Percentiles rank a stretch among this genome's conserved stretches.
Conservation (phyloP, 2,797 vertebrate species). For the Enteromius mattozi region DNA sequence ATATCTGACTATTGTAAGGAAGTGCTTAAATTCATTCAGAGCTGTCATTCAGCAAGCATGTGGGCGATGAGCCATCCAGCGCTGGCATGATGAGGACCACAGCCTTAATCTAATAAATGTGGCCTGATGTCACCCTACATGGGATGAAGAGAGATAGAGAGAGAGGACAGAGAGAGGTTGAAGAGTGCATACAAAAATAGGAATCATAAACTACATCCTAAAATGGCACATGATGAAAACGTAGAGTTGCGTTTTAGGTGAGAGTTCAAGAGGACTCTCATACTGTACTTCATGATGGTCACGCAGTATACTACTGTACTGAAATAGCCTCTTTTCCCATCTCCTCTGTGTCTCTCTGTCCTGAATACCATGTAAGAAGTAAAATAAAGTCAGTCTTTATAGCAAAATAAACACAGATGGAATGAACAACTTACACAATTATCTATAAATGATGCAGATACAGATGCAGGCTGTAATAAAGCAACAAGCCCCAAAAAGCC, state of each 20-base stretch:
- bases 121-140: slow-evolving; percentile 61
- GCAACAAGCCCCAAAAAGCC: no score
- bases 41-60: not conserved
- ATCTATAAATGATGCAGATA: not conserved
- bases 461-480: not conserved
- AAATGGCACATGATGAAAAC: slow-evolving; percentile 42
- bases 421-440: not conserved
- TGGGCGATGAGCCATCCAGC: not conserved
- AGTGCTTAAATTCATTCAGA: not conserved
- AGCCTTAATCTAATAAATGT: slow-evolving; percentile 33
- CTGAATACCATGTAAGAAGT: not conserved
- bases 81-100: not conserved
- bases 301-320: not conserved
- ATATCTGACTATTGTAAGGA: not conserved
- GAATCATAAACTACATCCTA: slow-evolving; percentile 55
- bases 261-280: slow-evolving; percentile 8
- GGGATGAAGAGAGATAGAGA: slow-evolving; percentile 44
- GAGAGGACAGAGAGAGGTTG: slow-evolving; percentile 37
- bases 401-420: not conserved
- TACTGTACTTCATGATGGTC: slow-evolving; percentile 20
- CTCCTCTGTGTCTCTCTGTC: not conserved
- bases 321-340: not conserved
- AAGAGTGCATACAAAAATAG: slow-evolving; percentile 64
- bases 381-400: not conserved
- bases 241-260: slow-evolving; percentile 34